These are phyloP conservation scores for Ctenicera cuprea DNA, from an alignment of 2,888 invertebrate species.

Conservation along the genomic window DNA sequence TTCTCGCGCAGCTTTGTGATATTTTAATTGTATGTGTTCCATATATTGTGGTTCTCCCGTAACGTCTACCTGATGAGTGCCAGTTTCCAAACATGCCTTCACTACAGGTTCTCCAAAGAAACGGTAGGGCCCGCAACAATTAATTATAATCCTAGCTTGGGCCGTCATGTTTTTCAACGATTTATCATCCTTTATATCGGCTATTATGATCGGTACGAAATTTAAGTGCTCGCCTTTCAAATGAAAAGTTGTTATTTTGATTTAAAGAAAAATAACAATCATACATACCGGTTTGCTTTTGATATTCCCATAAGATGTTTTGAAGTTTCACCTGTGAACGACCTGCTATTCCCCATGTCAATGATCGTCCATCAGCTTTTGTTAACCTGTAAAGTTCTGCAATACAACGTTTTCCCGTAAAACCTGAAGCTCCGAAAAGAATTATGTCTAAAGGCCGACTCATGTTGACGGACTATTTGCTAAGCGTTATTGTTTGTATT, in stretches of 20 bases:
- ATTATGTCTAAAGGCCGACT: constrained; percentile 80
- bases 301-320: constrained; percentile 63
- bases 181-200: constrained; percentile 84
- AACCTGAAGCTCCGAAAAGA: constrained; percentile 95
- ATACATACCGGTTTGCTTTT: constrained; percentile 72
- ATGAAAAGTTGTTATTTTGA: background rate
- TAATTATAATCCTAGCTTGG: constrained; percentile 86
- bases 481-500: constrained; percentile 60
- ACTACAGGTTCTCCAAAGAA: constrained; percentile 94
- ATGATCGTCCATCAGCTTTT: constrained; percentile 70
- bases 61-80: constrained; percentile 93
- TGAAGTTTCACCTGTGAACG: constrained; percentile 75
- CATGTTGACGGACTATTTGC: constrained; percentile 58
- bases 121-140: constrained; percentile 94
- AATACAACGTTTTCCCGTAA: constrained; percentile 91
- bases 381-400: constrained; percentile 76
- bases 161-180: constrained; percentile 89
- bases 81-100: constrained; percentile 85
- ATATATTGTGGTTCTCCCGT: constrained; percentile 89
- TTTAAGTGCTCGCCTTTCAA: constrained; percentile 76
- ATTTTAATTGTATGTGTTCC: constrained; percentile 80
- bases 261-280: background rate
- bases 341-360: constrained; percentile 95
- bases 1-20: constrained; percentile 83
- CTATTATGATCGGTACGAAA: constrained; percentile 82